phyloP scores from a whole-genome alignment of 2,113 vertebrate species.

The Archocentrus centrarchus region DNA sequence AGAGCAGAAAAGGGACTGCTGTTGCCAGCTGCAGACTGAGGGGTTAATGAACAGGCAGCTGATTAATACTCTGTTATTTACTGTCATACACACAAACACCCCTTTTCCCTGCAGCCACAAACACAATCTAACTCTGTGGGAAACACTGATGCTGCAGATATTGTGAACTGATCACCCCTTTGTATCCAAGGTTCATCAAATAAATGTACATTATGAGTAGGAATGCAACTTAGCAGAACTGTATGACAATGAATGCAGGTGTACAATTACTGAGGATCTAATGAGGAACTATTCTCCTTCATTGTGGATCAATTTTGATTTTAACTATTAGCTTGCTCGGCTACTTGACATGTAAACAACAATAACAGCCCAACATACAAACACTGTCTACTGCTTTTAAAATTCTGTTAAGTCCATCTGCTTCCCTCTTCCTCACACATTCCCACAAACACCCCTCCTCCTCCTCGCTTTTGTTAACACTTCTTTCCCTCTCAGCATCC shows the following conservation, averaged over 20 bases:
- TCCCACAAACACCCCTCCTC: not conserved
- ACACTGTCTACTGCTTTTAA: not conserved
- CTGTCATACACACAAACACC: too few relatives aligned
- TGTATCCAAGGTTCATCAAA: not conserved
- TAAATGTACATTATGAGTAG: not conserved
- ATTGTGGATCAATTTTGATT: not conserved
- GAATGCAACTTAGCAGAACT: not conserved
- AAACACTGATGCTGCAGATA: not conserved
- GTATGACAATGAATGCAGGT: not conserved
- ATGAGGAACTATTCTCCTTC: not conserved
- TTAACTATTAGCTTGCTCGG: not conserved
- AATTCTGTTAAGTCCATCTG: conserved; percentile 19
- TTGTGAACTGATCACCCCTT: not conserved
- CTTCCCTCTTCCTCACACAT: not conserved
- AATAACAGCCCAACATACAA: not conserved
- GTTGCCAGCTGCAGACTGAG: too few relatives aligned
- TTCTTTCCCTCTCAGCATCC: not conserved
- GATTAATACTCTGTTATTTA: too few relatives aligned
- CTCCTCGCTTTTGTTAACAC: not conserved
- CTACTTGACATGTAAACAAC: not conserved
- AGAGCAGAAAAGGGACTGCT: too few relatives aligned
- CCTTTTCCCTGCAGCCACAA: too few relatives aligned
- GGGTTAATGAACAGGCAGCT: too few relatives aligned
- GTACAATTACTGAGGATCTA: not conserved
- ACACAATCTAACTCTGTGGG: too few relatives aligned